Evolutionary conservation across 2,797 vertebrate genomes (phyloP), one percentile per base, ranked within the genome.

Genomic region (Lates japonicus): DNA sequence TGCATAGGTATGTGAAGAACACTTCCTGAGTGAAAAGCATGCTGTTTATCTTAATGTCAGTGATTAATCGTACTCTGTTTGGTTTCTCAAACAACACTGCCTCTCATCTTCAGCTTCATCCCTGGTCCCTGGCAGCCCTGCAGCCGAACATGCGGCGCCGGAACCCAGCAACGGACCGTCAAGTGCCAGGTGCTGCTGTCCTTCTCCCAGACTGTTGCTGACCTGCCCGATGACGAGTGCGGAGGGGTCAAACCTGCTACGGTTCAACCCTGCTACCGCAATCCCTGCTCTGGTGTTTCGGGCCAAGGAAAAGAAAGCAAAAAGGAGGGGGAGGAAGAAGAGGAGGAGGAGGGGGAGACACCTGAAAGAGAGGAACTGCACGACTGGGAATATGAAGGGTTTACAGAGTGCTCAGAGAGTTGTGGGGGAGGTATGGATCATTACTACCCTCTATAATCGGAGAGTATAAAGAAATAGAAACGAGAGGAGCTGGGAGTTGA

Each of bases 311-410:
- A 94, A 94, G 82, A 69, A 87, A 92, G 11, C 0, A 84, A 91
- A 5, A 93, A 92, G 0, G 96, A 96, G 16, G 76, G 85, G 81
- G 17, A 82, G 35, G 95, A 96, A 14, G 95, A 96, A 70, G 93
- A 93, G 88, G 14, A 78, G 19, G 75, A 65, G 39, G 41, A 74
- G 20, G 60, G n/a, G 5, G 79, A 89, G 16, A 70, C 46, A 20
- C 82, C 76, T 2, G 79, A 90, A 54, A 93, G 92, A 37, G 96
- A 98, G 52, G 96, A 97, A 83, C 95, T 98, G 10, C 96, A 97
- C 48, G 97, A 98, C 88, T 99, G 98, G 98, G 97, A 99, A 74
- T 98, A 98, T 0, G 96, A 97, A 59, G 98, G 97, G 5, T 98
- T 98, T 92, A 98, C 97, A 0, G 96, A 97, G 85, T 99, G 98